A percentile compares a stretch with the other conserved stretches of the same genome.
These are phyloP conservation scores for Emys orbicularis DNA, from an alignment of 2,797 vertebrate species.

Conservation along the genomic window DNA sequence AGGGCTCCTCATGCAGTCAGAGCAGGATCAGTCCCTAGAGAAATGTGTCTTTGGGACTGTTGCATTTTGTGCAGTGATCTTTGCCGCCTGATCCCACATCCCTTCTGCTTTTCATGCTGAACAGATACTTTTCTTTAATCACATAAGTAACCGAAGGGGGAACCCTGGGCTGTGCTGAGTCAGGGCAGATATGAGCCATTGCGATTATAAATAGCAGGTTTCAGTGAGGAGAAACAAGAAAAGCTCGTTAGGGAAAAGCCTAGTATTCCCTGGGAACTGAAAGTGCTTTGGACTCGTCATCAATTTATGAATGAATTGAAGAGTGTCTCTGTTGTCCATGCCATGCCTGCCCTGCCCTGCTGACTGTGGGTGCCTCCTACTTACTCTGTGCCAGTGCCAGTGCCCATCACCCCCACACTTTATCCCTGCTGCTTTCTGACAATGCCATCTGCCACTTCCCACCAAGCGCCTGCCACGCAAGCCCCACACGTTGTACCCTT, in stretches of 20 bases:
- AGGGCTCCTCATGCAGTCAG: neutral
- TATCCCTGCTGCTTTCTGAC: neutral
- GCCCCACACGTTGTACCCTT: neutral
- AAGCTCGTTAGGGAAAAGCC: neutral
- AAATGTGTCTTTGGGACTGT: neutral
- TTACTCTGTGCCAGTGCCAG: neutral
- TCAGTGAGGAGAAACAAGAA: neutral
- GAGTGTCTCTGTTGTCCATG: neutral
- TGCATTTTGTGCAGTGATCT: neutral
- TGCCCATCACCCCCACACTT: neutral
- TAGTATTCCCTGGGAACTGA: neutral
- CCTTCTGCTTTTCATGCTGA: neutral
- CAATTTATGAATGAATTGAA: neutral
- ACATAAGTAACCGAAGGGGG: neutral
- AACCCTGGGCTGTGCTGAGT: neutral
- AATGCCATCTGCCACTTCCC: neutral
- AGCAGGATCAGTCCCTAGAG: neutral
- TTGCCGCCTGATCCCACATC: neutral
- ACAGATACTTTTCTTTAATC: neutral
- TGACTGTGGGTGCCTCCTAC: neutral
- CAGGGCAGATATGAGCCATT: neutral
- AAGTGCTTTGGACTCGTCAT: neutral
- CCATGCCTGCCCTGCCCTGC: neutral
- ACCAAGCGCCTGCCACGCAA: neutral
- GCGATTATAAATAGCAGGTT: neutral